Conservation (phyloP, 2,113 vertebrate genomes). For the Agapornis roseicollis region DNA sequence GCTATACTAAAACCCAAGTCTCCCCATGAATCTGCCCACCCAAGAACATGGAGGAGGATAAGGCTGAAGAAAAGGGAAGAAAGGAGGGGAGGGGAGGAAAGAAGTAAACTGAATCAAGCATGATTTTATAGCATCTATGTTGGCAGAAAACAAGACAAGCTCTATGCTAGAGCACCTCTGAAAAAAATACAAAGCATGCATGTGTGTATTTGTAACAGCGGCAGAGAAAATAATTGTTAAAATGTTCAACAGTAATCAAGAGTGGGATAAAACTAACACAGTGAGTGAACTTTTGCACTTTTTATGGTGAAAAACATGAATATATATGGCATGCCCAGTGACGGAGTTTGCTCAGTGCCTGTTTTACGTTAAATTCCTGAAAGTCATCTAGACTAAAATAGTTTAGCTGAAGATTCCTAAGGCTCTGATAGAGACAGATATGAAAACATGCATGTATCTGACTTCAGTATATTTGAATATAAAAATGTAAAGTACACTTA, state of each 20-base stretch:
- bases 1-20: slow-evolving; percentile 73
- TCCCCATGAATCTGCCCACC: slow-evolving; percentile 82
- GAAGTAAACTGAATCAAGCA: slow-evolving; percentile 45
- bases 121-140: slow-evolving; percentile 61
- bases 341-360: not conserved
- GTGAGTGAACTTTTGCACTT: slow-evolving; percentile 42
- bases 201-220: not conserved
- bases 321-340: not conserved
- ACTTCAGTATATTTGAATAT: not conserved
- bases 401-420: slow-evolving; percentile 20
- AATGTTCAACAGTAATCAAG: slow-evolving; percentile 6
- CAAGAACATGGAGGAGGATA: slow-evolving; percentile 79
- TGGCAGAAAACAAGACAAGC: slow-evolving; percentile 50
- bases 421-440: not conserved
- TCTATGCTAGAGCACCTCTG: slow-evolving; percentile 47
- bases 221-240: slow-evolving; percentile 33
- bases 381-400: slow-evolving; percentile 34
- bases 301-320: not conserved
- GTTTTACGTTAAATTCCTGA: slow-evolving; percentile 38
- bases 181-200: not conserved
- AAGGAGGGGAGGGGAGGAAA: slow-evolving; percentile 21
- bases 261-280: slow-evolving; percentile 30
- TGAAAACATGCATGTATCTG: not conserved
- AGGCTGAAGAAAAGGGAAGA: slow-evolving; percentile 45
- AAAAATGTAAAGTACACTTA: not conserved